A percentile compares a stretch with the other conserved stretches of the same genome.
Conservation (phyloP, 2,888 invertebrate genomes). For the Leptinotarsa peninsularis region DNA sequence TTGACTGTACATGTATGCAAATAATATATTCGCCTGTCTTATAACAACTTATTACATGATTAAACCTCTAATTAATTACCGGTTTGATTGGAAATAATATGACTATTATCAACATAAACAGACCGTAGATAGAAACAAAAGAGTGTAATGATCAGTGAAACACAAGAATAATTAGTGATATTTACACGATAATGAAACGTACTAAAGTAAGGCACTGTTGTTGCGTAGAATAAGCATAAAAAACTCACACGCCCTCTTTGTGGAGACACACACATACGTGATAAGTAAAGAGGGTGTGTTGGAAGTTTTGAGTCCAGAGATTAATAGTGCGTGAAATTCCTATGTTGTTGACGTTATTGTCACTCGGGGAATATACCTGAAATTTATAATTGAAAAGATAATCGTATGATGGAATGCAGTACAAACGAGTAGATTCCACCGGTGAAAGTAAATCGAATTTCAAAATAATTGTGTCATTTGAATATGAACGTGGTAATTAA, state of each 20-base stretch:
- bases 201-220: conserved; percentile 8
- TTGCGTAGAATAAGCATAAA: conserved; percentile 7
- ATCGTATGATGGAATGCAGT: not conserved
- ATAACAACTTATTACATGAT: conserved; percentile 24
- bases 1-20: conserved; percentile 12
- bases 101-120: conserved; percentile 26
- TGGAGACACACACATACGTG: conserved; percentile 1
- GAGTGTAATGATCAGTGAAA: conserved; percentile 8
- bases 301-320: not conserved
- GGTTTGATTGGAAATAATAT: conserved; percentile 21
- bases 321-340: conserved; percentile 6
- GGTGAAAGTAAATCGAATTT: too few species aligned
- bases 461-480: too few species aligned
- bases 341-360: not conserved
- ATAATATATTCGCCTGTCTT: conserved; percentile 7
- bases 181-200: conserved; percentile 13
- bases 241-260: conserved; percentile 4
- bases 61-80: conserved; percentile 24
- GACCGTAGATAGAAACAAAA: conserved; percentile 28
- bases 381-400: not conserved
- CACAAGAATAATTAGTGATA: conserved; percentile 11
- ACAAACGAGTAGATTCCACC: not conserved
- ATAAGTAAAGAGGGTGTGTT: conserved; percentile 10
- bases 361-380: not conserved
- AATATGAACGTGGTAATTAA: too few species aligned